phyloP scores from a whole-genome alignment of 2,888 invertebrate species.

The Hyposoter didymator region DNA sequence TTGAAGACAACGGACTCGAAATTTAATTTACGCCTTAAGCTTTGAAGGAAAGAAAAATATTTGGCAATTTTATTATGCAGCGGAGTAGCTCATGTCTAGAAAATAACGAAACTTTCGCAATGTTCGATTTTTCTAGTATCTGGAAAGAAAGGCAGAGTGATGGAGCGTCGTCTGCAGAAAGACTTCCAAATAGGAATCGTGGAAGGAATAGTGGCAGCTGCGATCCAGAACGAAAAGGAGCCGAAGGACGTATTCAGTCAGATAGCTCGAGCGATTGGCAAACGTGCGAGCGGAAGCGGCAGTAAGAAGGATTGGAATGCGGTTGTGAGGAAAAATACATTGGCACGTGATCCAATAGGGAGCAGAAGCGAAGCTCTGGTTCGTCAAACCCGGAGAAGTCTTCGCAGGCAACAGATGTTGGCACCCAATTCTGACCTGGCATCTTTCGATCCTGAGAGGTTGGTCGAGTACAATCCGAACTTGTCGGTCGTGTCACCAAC shows the following conservation, averaged over 20 bases:
- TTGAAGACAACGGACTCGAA: no score
- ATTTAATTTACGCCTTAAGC: no score
- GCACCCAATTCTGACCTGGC: slow-evolving; percentile 87
- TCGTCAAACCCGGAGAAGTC: slow-evolving; percentile 89
- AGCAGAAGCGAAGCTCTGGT: slow-evolving; percentile 89
- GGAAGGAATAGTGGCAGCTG: slow-evolving; percentile 92
- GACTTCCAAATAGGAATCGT: slow-evolving; percentile 96
- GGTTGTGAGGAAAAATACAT: slow-evolving; percentile 90
- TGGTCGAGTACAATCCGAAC: slow-evolving; percentile 93
- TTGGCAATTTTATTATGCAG: neutral
- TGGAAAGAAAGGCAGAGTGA: slow-evolving; percentile 93
- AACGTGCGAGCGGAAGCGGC: slow-evolving; percentile 85
- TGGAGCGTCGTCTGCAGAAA: slow-evolving; percentile 94
- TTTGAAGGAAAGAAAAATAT: no score
- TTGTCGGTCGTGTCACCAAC: slow-evolving; percentile 90
- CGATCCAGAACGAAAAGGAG: slow-evolving; percentile 88
- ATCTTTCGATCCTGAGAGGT: slow-evolving; percentile 90
- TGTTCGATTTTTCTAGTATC: slow-evolving; percentile 86
- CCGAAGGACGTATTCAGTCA: slow-evolving; percentile 93
- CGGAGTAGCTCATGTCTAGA: neutral
- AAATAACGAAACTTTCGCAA: neutral
- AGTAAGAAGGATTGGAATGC: slow-evolving; percentile 93
- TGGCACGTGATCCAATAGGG: slow-evolving; percentile 91
- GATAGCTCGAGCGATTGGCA: slow-evolving; percentile 92
- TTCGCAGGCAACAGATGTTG: slow-evolving; percentile 89